Base-by-base conservation (phyloP, 2,797 vertebrate species). In the Champsocephalus gunnari region DNA sequence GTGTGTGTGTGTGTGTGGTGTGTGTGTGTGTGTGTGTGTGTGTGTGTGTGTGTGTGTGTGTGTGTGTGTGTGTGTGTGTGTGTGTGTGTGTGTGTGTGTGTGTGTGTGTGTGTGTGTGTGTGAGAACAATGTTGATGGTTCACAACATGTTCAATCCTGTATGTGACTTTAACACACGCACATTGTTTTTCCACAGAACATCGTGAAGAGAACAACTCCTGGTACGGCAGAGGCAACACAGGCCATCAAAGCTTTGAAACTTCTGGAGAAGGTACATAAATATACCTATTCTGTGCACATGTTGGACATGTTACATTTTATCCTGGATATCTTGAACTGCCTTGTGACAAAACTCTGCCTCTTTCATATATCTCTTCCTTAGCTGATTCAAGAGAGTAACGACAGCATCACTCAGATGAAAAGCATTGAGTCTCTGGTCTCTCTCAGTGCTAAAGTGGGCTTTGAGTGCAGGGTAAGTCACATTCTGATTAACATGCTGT, bases 301-400 rank as follows among this genome's bases (percentile, higher is more conserved):
- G 2, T 1, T 11, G 13, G 11, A 61, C 24, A 28, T 17, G 34
- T 11, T 2, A 13, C 17, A 21, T 45, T 53, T 57, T 10, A 28
- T 64, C 21, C 1, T 38, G 1, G 38, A 21, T 28, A n/a, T 67
- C 8, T 60, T 19, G 3, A n/a, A 58, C 9, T 56, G 1, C 19
- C 49, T 56, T 1, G 0, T 71, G 13, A 72, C 9, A 53, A 73
- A 38, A 64, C 24, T 1, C 38, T 0, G 41, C 9, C 7, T 34
- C 66, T 45, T 49, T 58, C 17, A 21, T 64, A 57, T 4, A 17
- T 67, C 0, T 58, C 12, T 64, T 9, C 10, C 64, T 3, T 66
- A 99, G 98, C 92, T 99, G 63, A 99, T 99, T 83, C 95, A 96
- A 75, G 96, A 99, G 21, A 97, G 98, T 81, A 99, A 99, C 43